These are phyloP conservation scores for Chelon labrosus DNA, from an alignment of 2,797 vertebrate species.

Conservation along the genomic window DNA sequence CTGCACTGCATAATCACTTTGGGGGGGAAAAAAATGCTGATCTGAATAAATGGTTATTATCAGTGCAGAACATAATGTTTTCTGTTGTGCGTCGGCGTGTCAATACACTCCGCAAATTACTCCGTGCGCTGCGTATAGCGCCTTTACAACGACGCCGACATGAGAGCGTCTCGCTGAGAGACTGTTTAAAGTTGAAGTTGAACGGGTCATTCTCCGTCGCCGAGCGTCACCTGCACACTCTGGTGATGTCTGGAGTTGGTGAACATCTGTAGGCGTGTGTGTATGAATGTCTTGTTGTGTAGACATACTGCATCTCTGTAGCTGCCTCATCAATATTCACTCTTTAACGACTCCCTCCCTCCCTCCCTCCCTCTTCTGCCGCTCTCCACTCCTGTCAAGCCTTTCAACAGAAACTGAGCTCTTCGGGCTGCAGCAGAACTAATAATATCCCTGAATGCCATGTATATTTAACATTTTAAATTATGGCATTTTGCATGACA, in stretches of 20 bases:
- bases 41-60: constrained; percentile 43
- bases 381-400: constrained; percentile 63
- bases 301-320: constrained; percentile 72
- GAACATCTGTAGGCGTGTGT: constrained; percentile 48
- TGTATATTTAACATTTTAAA: constrained; percentile 53
- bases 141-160: constrained; percentile 20
- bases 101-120: constrained; percentile 1
- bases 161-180: constrained; percentile 25
- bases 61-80: constrained; percentile 48
- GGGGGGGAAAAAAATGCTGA: constrained; percentile 55
- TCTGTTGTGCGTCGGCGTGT: constrained; percentile 25
- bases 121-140: neutral
- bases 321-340: constrained; percentile 76
- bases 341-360: constrained; percentile 48
- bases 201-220: constrained; percentile 49
- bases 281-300: constrained; percentile 71
- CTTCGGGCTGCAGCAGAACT: constrained; percentile 53
- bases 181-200: constrained; percentile 37
- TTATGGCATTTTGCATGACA: constrained; percentile 25
- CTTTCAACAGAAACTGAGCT: constrained; percentile 57
- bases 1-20: constrained; percentile 42
- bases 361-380: constrained; percentile 21
- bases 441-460: constrained; percentile 61
- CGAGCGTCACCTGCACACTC: constrained; percentile 75
- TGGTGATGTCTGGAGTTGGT: constrained; percentile 52